phyloP scores from a whole-genome alignment of 1,140 invertebrate species.

The Zaprionus ornatus region DNA sequence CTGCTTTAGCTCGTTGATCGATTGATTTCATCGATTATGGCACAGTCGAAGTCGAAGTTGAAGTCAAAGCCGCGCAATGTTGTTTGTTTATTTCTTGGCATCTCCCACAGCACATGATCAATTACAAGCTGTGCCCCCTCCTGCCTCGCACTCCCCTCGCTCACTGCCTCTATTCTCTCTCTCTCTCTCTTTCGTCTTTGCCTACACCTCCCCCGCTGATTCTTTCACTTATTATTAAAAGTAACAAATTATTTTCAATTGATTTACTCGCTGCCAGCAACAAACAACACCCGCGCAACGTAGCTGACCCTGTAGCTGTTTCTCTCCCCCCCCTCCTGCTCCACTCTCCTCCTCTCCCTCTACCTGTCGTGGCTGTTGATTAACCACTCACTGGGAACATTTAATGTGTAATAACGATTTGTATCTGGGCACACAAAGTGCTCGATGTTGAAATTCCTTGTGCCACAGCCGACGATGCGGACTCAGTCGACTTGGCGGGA shows the following conservation, averaged over 20 bases:
- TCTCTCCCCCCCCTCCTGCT: background rate
- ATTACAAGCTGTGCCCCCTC: slow-evolving; percentile 67
- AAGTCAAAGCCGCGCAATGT: slow-evolving; percentile 20
- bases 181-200: too few relatives aligned
- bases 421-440: slow-evolving; percentile 82
- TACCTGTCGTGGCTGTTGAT: slow-evolving; percentile 63
- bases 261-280: slow-evolving; percentile 79
- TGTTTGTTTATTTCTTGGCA: slow-evolving; percentile 73
- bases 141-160: slow-evolving; percentile 35
- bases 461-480: slow-evolving; percentile 40
- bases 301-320: slow-evolving; percentile 61
- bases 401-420: slow-evolving; percentile 84
- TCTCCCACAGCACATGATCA: slow-evolving; percentile 72
- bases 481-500: background rate
- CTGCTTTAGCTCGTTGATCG: slow-evolving; percentile 55
- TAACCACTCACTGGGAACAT: slow-evolving; percentile 84
- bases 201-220: slow-evolving; percentile 54
- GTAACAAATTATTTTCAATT: slow-evolving; percentile 84
- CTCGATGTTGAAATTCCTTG: slow-evolving; percentile 81
- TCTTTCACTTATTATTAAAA: slow-evolving; percentile 83
- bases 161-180: background rate
- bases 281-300: slow-evolving; percentile 64
- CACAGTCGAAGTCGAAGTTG: slow-evolving; percentile 38
- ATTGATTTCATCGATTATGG: slow-evolving; percentile 82
- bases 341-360: background rate